Conservation (phyloP, 2,797 vertebrate genomes). For the Helicolenus hilgendorfi region DNA sequence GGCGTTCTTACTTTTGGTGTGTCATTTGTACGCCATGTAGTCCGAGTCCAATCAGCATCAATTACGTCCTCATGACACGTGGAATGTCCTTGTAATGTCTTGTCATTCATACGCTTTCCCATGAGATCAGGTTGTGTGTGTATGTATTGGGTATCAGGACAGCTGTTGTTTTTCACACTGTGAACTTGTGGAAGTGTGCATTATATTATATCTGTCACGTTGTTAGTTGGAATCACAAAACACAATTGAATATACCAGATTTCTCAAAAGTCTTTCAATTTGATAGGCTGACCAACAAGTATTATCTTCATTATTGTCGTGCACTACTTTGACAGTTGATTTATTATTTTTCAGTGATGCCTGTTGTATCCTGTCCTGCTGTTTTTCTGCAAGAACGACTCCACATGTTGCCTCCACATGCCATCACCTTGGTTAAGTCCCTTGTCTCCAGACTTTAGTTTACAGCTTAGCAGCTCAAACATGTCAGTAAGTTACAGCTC, state of each 20-base stretch:
- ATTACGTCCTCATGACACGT: too few species aligned
- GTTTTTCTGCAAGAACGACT: slow-evolving; percentile 6
- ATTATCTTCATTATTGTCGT: not conserved
- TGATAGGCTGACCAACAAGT: not conserved
- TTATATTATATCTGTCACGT: not conserved
- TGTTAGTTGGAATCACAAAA: not conserved
- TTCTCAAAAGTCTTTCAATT: not conserved
- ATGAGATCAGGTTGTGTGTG: not conserved
- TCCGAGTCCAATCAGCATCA: not conserved
- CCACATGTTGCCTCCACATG: slow-evolving; percentile 6
- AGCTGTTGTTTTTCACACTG: not conserved
- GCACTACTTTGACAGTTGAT: not conserved
- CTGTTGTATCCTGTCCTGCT: not conserved
- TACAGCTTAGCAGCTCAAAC: slow-evolving; percentile 31
- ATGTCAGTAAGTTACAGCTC: slow-evolving; percentile 1
- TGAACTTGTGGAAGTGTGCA: not conserved
- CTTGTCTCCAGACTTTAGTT: not conserved
- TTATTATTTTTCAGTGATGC: slow-evolving; percentile 2
- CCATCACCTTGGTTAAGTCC: slow-evolving; percentile 4
- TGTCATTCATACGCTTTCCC: not conserved
- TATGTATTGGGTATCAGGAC: not conserved
- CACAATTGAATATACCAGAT: not conserved
- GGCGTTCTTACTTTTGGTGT: too few species aligned
- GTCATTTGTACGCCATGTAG: too few species aligned
- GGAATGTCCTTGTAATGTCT: too few species aligned